phyloP scores from a whole-genome alignment of 2,797 vertebrate species.

The Psittacula echo region DNA sequence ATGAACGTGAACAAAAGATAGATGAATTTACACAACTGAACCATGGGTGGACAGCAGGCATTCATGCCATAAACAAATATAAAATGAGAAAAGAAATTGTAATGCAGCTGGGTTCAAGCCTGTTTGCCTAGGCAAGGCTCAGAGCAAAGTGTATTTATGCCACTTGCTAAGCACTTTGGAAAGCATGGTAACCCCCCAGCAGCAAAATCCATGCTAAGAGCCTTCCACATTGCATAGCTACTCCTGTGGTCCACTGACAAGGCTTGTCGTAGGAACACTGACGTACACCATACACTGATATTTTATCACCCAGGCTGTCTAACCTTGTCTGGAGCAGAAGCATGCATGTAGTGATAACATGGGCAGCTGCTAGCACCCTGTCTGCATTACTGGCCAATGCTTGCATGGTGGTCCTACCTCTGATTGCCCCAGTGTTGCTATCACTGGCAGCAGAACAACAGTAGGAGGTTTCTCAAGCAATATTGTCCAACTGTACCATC shows the following conservation, averaged over 20 bases:
- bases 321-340: background rate
- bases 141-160: background rate
- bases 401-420: background rate
- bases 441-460: background rate
- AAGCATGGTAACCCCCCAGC: background rate
- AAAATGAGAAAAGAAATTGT: background rate
- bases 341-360: background rate
- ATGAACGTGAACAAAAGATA: background rate
- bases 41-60: background rate
- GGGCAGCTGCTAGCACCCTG: background rate
- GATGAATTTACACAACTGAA: background rate
- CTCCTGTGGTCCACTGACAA: background rate
- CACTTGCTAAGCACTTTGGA: background rate
- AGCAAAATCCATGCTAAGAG: background rate
- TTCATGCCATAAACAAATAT: background rate
- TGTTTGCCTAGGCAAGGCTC: background rate
- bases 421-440: background rate
- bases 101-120: background rate
- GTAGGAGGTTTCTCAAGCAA: background rate
- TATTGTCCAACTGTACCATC: background rate
- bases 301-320: background rate
- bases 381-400: accelerated
- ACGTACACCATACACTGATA: accelerated
- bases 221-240: background rate
- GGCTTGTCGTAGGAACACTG: accelerated